Evolutionary conservation across 2,113 vertebrate species (phyloP), one percentile per base, ranked within the genome.

Genomic region (Ciconia stormi): DNA sequence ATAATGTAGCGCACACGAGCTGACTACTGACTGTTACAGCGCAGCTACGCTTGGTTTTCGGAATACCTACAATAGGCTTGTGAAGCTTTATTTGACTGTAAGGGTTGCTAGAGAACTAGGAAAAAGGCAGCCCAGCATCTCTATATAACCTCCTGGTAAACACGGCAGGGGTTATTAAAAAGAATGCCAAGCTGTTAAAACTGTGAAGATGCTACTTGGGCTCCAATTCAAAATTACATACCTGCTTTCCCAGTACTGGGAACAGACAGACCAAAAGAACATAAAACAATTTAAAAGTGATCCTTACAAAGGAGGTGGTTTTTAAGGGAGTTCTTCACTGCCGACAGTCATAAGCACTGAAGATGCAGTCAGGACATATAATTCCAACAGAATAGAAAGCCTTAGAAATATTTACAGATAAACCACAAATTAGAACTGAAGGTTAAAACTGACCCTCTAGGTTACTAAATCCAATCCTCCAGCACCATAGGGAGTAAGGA

Each of bases 31-130:
- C 72, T 67, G 26, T 29, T 84, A 74, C 6, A 65, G 70, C 29
- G 82, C 52, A 93, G 56, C 52, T 47, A 89, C 17, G 4, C 21
- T 59, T 36, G 50, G 50, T 11, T 87, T 93, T 76, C 0, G 0
- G 36, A 85, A 80, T 55, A 90, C 26, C 61, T 90, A 55, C 52
- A 94, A 82, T 13, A 89, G 66, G 74, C 23, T 69, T 46, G n/a
- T 32, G 38, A 94, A 89, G 56, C 74, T 76, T 95, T 89, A 94
- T n/a, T 69, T 67, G 62, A 93, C 59, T 66, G 58, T 18, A 66
- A 91, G 62, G 5, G 82, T 85, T 96, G 95, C 87, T 88, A 90
- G 58, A 91, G 73, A 82, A 69, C 74, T 63, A 62, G 74, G 62
- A 38, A 76, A 71, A 63, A 80, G 55, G 52, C 69, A 85, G 84